phyloP scores from a whole-genome alignment of 2,113 vertebrate species.

The Oncorhynchus clarkii region DNA sequence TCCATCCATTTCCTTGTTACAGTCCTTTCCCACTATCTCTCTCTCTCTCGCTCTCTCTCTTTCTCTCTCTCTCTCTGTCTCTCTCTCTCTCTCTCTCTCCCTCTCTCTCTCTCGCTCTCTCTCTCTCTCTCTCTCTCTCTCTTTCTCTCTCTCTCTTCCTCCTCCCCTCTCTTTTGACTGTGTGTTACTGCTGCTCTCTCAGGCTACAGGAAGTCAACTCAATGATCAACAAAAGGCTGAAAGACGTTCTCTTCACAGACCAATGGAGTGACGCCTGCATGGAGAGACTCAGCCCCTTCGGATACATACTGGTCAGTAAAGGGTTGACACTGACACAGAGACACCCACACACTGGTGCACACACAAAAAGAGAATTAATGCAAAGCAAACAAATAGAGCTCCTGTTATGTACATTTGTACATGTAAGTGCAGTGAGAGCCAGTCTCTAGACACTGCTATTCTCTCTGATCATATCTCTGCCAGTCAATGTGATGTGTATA shows the following conservation, averaged over 20 bases:
- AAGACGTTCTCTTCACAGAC: slow-evolving; percentile 96
- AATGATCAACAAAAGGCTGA: slow-evolving; percentile 95
- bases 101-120: not conserved
- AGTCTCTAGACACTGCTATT: not conserved
- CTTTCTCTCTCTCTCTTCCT: not conserved
- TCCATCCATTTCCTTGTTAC: slow-evolving; percentile 10
- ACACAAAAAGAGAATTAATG: not conserved
- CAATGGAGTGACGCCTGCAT: slow-evolving; percentile 98
- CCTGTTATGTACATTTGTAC: not conserved
- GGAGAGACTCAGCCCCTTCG: slow-evolving; percentile 90
- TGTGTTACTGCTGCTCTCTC: slow-evolving; percentile 31
- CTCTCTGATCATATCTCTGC: not conserved
- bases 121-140: not conserved
- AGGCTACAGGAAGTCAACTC: slow-evolving; percentile 98
- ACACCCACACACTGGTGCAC: slow-evolving; percentile 25
- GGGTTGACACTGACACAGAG: slow-evolving; percentile 17
- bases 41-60: too few relatives aligned
- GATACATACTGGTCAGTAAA: slow-evolving; percentile 90
- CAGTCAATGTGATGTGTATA: not conserved
- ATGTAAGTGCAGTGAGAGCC: slow-evolving; percentile 13
- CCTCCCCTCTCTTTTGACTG: not conserved
- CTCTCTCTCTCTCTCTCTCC: slow-evolving; percentile 6
- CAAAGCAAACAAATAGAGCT: not conserved
- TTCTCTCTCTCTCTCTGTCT: too few relatives aligned
- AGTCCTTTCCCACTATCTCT: not conserved